Evolutionary conservation across 2,113 vertebrate genomes (phyloP), one percentile per base, ranked within the genome.

Genomic region (Rhipidura dahli): DNA sequence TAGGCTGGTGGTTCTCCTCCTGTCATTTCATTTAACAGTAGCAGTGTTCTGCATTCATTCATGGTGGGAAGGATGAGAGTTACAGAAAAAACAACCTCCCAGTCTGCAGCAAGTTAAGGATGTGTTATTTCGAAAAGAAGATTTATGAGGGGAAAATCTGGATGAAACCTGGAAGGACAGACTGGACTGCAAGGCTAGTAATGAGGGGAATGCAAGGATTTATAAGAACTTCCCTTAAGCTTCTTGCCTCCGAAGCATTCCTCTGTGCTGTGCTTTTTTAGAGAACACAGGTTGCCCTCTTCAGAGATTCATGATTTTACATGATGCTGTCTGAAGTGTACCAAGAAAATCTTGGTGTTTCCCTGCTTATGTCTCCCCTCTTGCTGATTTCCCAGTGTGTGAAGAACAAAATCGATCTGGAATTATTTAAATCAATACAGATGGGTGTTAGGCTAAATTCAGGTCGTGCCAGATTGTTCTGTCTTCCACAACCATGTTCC

Each of bases 401-500:
- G 20, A 76, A 66, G 47, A 88, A 26, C 23, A 57, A 73, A 56
- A 44, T 18, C 0, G 0, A 30, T 15, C 27, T 13, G n/a, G 50
- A 85, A 18, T 69, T 28, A 6, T 39, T 73, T 40, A 45, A 84
- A 28, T 64, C 27, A 9, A 9, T 27, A 47, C 15, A 47, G 19
- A 18, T 5, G 7, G 10, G 16, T 15, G 8, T 56, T 39, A 16
- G 2, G 3, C 45, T 47, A 11, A 44, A 50, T n/a, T 70, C 27
- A 45, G 39, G 18, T 16, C 4, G 3, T 65, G 17, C 15, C 51
- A 47, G 31, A 30, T 57, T 13, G 6, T 64, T 90, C 27, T 69
- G 26, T 54, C 13, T 44, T 45, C 16, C 57, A 31, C 0, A 0
- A 6, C 26, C 7, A 1, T 6, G 30, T 77, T 80, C 16, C 35